Base-by-base conservation (phyloP, 1,140 invertebrate species). In the Bombus haemorrhoidalis region DNA sequence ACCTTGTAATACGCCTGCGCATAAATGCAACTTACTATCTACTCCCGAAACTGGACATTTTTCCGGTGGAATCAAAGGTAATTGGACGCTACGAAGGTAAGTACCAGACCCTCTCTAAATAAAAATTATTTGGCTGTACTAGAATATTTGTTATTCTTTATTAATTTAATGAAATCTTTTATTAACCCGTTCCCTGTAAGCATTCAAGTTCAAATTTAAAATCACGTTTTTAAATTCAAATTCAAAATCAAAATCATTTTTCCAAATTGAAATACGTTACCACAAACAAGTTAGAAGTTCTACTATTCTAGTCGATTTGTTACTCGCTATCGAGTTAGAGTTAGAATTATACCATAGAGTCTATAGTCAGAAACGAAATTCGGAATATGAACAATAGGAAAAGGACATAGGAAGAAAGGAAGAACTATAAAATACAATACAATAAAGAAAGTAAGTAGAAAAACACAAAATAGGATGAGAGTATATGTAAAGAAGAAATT, bases 1-100 rank as follows among this genome's bases (percentile, higher is more conserved):
- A 12, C 96, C 96, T 85, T 95, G 93, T 34, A 90, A 37, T 43
- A 86, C 83, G 13, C 96, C 96, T 25, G 96, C 96, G 90, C 96
- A 97, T 25, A 97, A 88, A 73, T 94, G 93, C 64, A 77, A 69
- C 13, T 76, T 10, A 25, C 78, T 66, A 39, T 91, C 80, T 22
- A 82, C 62, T 15, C 39, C 34, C 3, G 53, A 15, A 32, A 84
- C 74, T 43, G 66, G 77, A 32, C 92, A 93, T 57, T 88, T 71
- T 4, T 87, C 77, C 6, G 81, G 62, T 3, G 79, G 57, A 66
- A 93, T 90, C 62, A 93, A 81, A n/a, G 92, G 88, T 15, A 93
- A 62, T 18, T 75, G 66, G 25, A 91, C 93, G 18, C 90, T 87
- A 47, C 88, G 91, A n/a, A 93, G 81, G 72, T 87, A 87, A 1